Conservation (phyloP, 2,888 invertebrate species). For the Griposia aprilina region DNA sequence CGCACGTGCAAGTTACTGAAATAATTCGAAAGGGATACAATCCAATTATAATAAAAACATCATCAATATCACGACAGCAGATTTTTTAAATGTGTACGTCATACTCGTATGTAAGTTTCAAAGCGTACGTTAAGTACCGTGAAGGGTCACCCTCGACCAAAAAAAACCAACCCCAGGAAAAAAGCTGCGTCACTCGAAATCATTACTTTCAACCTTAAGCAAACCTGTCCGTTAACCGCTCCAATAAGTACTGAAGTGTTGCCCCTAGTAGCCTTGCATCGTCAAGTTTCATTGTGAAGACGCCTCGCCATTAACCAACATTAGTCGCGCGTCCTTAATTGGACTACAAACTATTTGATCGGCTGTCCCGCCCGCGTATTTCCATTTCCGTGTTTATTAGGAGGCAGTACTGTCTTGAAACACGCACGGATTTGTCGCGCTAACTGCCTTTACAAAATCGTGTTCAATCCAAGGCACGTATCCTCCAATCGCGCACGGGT, state of each 20-base stretch:
- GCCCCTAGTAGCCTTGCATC: slow-evolving; percentile 36
- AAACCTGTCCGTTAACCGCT: slow-evolving; percentile 48
- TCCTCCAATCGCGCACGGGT: no score
- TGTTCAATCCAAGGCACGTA: no score
- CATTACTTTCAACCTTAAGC: slow-evolving; percentile 53
- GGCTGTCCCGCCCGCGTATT: slow-evolving; percentile 61
- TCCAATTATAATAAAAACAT: slow-evolving; percentile 7
- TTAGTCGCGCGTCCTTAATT: slow-evolving; percentile 71
- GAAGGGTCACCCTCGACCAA: slow-evolving; percentile 15
- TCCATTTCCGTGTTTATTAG: no score
- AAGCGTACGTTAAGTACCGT: slow-evolving; percentile 2
- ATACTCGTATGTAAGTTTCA: slow-evolving; percentile 18
- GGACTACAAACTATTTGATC: slow-evolving; percentile 77
- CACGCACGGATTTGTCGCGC: no score
- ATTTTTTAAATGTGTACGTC: slow-evolving; percentile 7
- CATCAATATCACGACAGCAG: neutral
- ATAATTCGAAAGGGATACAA: neutral
- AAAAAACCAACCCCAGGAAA: slow-evolving; percentile 16
- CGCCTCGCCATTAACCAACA: slow-evolving; percentile 68
- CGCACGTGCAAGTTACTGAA: no score
- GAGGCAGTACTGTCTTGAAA: no score
- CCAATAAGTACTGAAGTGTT: slow-evolving; percentile 46
- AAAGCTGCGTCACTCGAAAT: slow-evolving; percentile 48
- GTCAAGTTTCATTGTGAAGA: slow-evolving; percentile 62
- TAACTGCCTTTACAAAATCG: no score